phyloP scores from a whole-genome alignment of 2,113 vertebrate genomes.

The Nothoprocta perdicaria region DNA sequence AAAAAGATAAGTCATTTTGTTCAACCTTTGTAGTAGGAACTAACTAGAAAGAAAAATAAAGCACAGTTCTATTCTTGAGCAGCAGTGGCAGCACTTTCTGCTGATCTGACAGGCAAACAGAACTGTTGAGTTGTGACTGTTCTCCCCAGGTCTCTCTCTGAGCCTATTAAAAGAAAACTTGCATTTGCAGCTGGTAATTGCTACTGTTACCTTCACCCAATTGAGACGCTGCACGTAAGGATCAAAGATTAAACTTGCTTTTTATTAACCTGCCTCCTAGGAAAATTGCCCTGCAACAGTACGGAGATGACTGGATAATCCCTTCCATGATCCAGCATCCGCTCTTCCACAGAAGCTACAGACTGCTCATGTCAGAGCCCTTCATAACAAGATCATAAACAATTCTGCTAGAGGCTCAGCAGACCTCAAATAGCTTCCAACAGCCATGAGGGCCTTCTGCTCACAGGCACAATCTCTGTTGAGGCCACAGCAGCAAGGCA shows the following conservation, averaged over 20 bases:
- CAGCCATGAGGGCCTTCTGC: too few relatives aligned
- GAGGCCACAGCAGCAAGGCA: too few relatives aligned
- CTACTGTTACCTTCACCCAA: background rate
- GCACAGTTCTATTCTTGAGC: background rate
- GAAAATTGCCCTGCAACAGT: background rate
- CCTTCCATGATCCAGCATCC: background rate
- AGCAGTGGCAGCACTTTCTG: background rate
- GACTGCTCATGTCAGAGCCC: too few relatives aligned
- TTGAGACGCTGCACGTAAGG: rapidly evolving
- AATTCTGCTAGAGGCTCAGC: too few relatives aligned
- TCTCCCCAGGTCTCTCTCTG: too few relatives aligned
- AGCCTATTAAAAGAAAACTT: background rate
- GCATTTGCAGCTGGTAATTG: background rate
- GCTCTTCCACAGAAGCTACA: too few relatives aligned
- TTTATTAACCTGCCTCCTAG: background rate
- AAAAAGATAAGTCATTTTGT: background rate
- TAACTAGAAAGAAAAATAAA: background rate
- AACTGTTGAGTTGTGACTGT: background rate
- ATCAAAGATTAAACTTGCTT: background rate
- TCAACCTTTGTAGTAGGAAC: rapidly evolving
- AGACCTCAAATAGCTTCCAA: too few relatives aligned
- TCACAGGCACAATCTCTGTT: too few relatives aligned
- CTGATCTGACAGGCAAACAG: background rate
- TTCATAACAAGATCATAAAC: too few relatives aligned
- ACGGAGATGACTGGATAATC: background rate